Conservation (phyloP, 2,797 vertebrate genomes). For the Gallirallus australis region DNA sequence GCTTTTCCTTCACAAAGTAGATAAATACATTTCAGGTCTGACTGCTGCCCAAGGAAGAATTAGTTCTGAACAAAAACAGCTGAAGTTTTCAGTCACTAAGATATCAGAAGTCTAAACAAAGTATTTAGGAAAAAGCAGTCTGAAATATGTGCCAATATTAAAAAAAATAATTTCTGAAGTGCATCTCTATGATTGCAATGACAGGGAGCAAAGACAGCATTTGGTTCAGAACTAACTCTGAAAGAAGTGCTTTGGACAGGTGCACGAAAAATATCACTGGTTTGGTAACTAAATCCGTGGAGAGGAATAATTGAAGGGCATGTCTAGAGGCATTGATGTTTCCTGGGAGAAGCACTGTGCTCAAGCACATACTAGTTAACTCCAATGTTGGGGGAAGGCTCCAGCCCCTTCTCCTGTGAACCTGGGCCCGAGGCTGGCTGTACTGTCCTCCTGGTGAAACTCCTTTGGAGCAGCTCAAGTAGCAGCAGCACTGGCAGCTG, state of each 20-base stretch:
- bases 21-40: not conserved
- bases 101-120: not conserved
- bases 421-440: accelerated
- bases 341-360: not conserved
- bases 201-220: accelerated
- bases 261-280: accelerated
- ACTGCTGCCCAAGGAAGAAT: not conserved
- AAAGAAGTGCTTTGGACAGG: not conserved
- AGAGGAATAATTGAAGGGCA: not conserved
- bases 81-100: not conserved
- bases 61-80: not conserved
- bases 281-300: not conserved
- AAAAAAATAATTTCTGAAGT: not conserved
- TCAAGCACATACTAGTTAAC: no score
- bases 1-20: not conserved
- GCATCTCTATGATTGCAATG: not conserved
- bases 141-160: not conserved
- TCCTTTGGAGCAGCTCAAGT: not conserved
- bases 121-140: not conserved
- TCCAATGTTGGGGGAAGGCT: not conserved
- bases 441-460: accelerated
- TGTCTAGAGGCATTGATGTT: not conserved
- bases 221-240: not conserved
- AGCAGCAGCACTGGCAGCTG: not conserved
- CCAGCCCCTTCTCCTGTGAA: not conserved